Percentiles rank a stretch among this genome's conserved stretches.
These are phyloP conservation scores for Cinclus mexicanus DNA, from an alignment of 2,113 vertebrate species.

Conservation along the genomic window DNA sequence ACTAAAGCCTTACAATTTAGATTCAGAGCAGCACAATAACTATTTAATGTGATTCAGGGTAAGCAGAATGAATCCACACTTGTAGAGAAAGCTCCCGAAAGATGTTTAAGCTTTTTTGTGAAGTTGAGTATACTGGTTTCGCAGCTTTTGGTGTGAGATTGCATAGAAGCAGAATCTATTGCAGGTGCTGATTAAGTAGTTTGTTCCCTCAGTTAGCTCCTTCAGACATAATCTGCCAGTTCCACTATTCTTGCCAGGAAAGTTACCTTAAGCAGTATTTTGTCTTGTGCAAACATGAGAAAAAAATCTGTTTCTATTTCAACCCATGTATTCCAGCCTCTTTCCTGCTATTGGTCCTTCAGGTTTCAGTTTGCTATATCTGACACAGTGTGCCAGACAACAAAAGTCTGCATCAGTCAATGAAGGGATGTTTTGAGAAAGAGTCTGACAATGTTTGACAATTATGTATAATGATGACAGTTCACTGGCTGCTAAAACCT, in stretches of 20 bases:
- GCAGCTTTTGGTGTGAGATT: background rate
- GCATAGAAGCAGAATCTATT: background rate
- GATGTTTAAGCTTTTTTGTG: background rate
- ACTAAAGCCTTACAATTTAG: background rate
- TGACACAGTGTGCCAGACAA: background rate
- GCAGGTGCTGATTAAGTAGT: background rate
- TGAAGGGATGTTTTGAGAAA: background rate
- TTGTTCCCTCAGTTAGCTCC: background rate
- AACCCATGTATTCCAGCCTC: background rate
- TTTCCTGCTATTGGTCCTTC: background rate
- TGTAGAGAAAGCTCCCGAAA: background rate
- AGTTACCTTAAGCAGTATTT: background rate
- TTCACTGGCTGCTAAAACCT: background rate
- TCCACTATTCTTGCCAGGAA: background rate
- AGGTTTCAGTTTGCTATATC: background rate
- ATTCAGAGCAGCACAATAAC: background rate
- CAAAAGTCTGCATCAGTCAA: background rate
- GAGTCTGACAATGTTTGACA: background rate
- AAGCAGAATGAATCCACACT: background rate
- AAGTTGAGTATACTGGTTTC: background rate
- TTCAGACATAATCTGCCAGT: background rate
- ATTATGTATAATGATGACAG: background rate
- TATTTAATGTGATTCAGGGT: background rate
- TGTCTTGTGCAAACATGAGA: background rate
- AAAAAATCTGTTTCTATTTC: background rate